These are phyloP conservation scores for Nesometra sesokonis DNA, from an alignment of 35 echinoderm and acorn worm genomes.

Conservation along the genomic window DNA sequence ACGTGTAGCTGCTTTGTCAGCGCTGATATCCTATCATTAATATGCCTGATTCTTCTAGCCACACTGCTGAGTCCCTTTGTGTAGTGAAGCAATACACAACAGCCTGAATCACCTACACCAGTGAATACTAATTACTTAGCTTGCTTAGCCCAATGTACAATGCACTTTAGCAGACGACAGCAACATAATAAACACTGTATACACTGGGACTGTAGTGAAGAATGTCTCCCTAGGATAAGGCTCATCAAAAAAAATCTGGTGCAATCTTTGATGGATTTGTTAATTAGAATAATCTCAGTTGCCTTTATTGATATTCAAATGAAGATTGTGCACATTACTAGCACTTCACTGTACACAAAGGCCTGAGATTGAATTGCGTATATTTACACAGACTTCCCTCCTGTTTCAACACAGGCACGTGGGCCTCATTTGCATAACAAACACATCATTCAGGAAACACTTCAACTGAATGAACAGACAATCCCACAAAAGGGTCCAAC, in stretches of 20 bases:
- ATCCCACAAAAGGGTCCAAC: neutral
- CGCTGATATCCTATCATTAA: neutral
- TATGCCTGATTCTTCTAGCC: too few relatives aligned
- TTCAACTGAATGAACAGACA: neutral
- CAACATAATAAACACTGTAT: neutral
- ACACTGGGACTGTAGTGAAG: neutral
- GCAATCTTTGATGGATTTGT: neutral
- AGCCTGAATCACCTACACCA: too few relatives aligned
- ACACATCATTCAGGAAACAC: neutral
- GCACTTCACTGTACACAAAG: neutral
- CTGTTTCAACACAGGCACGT: neutral
- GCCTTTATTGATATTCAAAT: neutral
- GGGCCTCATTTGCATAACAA: neutral
- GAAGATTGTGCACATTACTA: neutral
- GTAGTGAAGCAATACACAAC: too few relatives aligned
- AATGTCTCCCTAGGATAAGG: neutral
- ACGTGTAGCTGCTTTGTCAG: neutral
- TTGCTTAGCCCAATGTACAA: too few relatives aligned
- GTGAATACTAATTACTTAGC: too few relatives aligned
- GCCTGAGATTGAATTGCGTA: neutral
- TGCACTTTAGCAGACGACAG: neutral
- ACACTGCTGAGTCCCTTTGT: too few relatives aligned
- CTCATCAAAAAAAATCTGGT: neutral
- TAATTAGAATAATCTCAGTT: neutral
- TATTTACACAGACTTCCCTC: neutral